Evolutionary conservation across 1,140 invertebrate genomes (phyloP).

Genomic region (Nasonia giraulti): DNA sequence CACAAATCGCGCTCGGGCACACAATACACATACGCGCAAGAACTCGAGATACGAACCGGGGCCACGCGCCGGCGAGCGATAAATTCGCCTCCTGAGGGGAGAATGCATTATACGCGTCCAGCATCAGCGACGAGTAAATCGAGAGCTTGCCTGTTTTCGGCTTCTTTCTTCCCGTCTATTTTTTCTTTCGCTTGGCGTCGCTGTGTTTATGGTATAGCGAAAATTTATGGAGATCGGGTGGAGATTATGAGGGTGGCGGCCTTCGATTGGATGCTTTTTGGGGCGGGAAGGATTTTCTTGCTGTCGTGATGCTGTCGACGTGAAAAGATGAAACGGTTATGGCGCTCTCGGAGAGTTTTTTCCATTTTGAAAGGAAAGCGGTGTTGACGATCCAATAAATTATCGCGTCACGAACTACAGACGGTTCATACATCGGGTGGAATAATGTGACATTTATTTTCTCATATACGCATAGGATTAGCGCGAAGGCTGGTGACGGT

Average conservation of each 20-base stretch:
- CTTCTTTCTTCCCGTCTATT: background rate
- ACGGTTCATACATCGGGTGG: background rate
- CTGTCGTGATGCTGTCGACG: background rate
- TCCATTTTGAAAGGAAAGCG: background rate
- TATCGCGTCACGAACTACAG: too few species aligned
- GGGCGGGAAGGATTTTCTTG: background rate
- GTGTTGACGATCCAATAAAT: too few species aligned
- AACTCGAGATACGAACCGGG: background rate
- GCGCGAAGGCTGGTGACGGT: too few species aligned
- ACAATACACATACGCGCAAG: background rate
- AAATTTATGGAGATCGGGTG: background rate
- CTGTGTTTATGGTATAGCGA: background rate
- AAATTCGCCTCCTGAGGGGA: background rate
- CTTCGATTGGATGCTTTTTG: background rate
- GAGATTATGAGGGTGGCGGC: background rate
- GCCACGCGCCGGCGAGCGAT: background rate
- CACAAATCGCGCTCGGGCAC: background rate
- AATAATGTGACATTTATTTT: background rate
- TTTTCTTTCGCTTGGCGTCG: background rate
- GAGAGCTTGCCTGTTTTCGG: conserved; percentile 4
- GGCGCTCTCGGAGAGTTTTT: background rate
- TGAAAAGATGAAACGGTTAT: conserved; percentile 7
- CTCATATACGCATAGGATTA: too few species aligned
- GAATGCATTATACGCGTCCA: conserved; percentile 13
- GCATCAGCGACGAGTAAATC: conserved; percentile 8